These are phyloP conservation scores for Himalopsyche anomala DNA, from an alignment of 2,888 invertebrate species.

Conservation along the genomic window DNA sequence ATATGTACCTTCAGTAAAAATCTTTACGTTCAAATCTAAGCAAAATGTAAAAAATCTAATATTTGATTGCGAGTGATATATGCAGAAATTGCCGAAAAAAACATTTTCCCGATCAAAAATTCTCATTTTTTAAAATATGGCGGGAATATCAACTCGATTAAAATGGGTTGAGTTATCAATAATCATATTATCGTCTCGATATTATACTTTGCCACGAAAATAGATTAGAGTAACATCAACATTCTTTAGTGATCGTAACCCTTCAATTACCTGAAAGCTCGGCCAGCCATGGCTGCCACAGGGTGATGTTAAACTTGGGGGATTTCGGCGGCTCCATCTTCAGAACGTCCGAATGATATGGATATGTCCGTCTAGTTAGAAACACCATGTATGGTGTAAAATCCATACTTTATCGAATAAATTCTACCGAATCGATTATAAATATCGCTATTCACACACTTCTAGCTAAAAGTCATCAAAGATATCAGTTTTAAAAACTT, in stretches of 20 bases:
- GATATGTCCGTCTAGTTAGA: conserved; percentile 72
- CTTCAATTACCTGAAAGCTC: conserved; percentile 60
- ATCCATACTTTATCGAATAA: conserved; percentile 70
- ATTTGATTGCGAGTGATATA: too few species aligned
- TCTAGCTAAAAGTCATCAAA: too few species aligned
- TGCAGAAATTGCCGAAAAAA: too few species aligned
- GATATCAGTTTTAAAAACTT: too few species aligned
- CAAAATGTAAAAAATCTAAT: too few species aligned
- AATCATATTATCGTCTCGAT: background rate
- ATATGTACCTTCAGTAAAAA: too few species aligned
- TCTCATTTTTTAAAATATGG: too few species aligned
- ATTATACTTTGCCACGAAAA: background rate
- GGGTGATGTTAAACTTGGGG: conserved; percentile 75
- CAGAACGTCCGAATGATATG: conserved; percentile 70
- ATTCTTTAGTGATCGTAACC: background rate
- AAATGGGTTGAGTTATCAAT: background rate
- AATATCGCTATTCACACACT: too few species aligned
- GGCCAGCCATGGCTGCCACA: conserved; percentile 76
- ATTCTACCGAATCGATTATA: background rate
- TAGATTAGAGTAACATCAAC: background rate
- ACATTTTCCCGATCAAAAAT: too few species aligned
- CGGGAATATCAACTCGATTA: too few species aligned
- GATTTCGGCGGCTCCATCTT: conserved; percentile 76
- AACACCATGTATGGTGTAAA: conserved; percentile 73
- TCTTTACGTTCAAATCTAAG: too few species aligned